phyloP scores from a whole-genome alignment of 53 echinoderm and acorn worm genomes.

The Astropecten irregularis region DNA sequence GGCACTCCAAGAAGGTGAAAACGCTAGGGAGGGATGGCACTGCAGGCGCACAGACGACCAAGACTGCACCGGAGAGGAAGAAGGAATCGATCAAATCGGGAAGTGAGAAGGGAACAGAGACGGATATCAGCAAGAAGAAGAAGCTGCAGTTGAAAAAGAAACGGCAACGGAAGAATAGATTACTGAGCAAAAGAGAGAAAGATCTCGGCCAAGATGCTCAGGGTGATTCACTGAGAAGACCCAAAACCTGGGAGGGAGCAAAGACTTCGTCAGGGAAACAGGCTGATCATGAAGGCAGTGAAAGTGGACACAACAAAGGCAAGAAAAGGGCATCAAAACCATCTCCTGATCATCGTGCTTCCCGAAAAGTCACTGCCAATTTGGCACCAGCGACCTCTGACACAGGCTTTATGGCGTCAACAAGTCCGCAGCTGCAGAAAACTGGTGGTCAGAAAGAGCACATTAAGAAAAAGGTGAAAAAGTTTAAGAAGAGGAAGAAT shows the following conservation, averaged over 20 bases:
- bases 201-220: conserved; percentile 5
- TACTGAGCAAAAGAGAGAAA: conserved; percentile 27
- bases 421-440: conserved; percentile 6
- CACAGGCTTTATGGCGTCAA: no score
- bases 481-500: not conserved
- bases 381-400: no score
- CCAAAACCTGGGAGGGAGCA: not conserved
- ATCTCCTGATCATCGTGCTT: not conserved
- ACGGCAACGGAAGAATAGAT: conserved; percentile 41
- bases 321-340: not conserved
- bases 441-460: conserved; percentile 3
- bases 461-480: conserved; percentile 3
- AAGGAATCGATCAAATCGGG: not conserved
- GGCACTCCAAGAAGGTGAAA: conserved; percentile 20
- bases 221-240: not conserved
- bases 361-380: not conserved
- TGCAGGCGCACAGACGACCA: not conserved
- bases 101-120: not conserved
- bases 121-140: conserved; percentile 17
- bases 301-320: not conserved
- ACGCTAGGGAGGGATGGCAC: not conserved
- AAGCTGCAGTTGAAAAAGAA: conserved; percentile 57
- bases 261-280: not conserved
- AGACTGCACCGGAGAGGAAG: not conserved
- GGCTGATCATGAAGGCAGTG: not conserved